phyloP scores from a whole-genome alignment of 2,113 vertebrate species.

The Plectropomus leopardus region DNA sequence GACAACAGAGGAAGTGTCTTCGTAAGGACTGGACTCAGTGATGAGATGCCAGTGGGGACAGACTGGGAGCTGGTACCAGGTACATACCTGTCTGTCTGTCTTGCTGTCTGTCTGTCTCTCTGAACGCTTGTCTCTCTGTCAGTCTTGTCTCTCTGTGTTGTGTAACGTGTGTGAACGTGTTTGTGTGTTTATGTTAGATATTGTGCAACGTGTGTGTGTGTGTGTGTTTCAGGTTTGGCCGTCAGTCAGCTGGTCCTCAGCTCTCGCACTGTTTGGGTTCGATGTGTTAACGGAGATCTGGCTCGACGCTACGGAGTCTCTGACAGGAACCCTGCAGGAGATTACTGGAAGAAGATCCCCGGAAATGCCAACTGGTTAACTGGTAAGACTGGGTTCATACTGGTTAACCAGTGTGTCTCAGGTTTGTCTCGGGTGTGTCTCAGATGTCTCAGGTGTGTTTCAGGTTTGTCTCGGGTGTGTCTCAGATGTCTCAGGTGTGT shows the following conservation, averaged over 20 bases:
- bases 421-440: too few species aligned
- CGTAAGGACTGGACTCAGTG: conserved; percentile 91
- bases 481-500: too few species aligned
- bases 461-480: too few species aligned
- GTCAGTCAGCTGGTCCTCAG: conserved; percentile 93
- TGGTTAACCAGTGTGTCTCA: too few species aligned
- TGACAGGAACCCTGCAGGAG: conserved; percentile 93
- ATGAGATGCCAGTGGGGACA: conserved; percentile 97
- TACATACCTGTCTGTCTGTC: conserved; percentile 62
- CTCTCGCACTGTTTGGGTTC: conserved; percentile 92
- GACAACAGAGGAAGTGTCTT: conserved; percentile 93
- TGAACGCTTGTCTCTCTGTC: too few species aligned
- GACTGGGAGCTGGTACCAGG: conserved; percentile 97
- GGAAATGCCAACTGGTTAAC: conserved; percentile 89
- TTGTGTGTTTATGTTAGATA: not conserved
- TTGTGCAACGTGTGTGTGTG: not conserved
- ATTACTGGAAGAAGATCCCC: conserved; percentile 98
- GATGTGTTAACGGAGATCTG: conserved; percentile 92
- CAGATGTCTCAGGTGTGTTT: not conserved
- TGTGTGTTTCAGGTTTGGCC: conserved; percentile 86
- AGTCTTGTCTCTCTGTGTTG: not conserved
- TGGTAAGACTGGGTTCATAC: conserved; percentile 12
- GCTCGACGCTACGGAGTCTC: conserved; percentile 94
- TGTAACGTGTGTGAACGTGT: too few species aligned
- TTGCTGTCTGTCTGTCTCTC: not conserved